Conservation (phyloP, 2,113 vertebrate genomes). For the Piliocolobus tephrosceles region DNA sequence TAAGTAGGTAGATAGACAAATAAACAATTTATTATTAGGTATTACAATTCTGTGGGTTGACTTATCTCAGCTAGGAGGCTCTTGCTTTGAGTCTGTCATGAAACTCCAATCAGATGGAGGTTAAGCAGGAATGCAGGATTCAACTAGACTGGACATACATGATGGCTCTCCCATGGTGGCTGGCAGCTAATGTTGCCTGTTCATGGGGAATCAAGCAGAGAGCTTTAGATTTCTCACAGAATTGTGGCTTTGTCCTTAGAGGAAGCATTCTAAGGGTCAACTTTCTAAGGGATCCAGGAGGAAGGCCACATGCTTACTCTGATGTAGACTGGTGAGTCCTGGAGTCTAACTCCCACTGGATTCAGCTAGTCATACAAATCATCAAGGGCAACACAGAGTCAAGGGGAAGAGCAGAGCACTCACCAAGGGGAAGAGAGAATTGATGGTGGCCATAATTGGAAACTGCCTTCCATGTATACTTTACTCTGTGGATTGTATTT, state of each 20-base stretch:
- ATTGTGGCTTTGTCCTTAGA: neutral
- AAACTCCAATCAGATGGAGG: neutral
- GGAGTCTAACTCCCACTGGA: neutral
- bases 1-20: no score
- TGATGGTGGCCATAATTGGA: neutral
- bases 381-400: neutral
- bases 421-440: neutral
- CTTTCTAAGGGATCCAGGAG: neutral
- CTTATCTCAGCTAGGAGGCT: neutral
- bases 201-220: neutral
- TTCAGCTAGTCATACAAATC: neutral
- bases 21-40: neutral
- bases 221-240: neutral
- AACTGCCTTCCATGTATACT: neutral
- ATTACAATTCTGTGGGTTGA: neutral
- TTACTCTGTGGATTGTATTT: neutral
- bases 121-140: neutral
- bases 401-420: neutral
- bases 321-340: neutral
- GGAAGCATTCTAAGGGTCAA: neutral
- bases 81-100: neutral
- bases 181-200: neutral
- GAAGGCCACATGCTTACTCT: neutral
- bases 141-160: no score
- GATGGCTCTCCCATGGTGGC: neutral